Conservation (phyloP, 1,140 invertebrate genomes). For the Drosophila virilis region DNA sequence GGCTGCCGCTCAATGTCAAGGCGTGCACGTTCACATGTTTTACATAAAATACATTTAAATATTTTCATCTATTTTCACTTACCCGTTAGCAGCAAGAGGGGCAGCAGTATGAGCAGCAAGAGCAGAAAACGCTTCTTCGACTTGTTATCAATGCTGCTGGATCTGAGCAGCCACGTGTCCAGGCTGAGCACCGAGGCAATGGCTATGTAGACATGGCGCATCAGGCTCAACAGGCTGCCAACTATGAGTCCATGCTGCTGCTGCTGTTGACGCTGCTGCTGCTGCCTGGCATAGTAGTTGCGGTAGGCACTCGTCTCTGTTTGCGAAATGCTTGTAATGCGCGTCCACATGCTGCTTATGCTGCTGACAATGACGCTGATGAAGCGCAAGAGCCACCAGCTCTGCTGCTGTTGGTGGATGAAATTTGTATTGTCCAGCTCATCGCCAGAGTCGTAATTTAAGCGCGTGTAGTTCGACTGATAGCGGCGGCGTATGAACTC, state of each 20-base stretch:
- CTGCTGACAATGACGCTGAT: conserved; percentile 61
- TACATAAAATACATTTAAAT: conserved; percentile 27
- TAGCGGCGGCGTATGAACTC: conserved; percentile 77
- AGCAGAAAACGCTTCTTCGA: conserved; percentile 80
- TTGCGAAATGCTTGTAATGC: conserved; percentile 45
- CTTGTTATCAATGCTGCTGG: conserved; percentile 64
- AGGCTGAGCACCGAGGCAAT: conserved; percentile 84
- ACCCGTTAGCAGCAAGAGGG: conserved; percentile 85
- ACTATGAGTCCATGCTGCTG: conserved; percentile 53
- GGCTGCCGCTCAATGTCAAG: conserved; percentile 38
- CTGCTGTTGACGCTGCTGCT: conserved; percentile 30
- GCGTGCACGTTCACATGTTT: conserved; percentile 46
- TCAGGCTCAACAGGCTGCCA: conserved; percentile 51
- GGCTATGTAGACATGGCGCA: conserved; percentile 68
- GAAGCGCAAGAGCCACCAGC: conserved; percentile 68
- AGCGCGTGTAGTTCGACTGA: conserved; percentile 50
- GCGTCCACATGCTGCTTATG: conserved; percentile 58
- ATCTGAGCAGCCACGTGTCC: conserved; percentile 85
- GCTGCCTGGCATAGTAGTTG: conserved; percentile 53
- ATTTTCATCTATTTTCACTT: conserved; percentile 63
- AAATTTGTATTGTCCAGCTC: conserved; percentile 66
- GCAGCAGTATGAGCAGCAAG: conserved; percentile 84
- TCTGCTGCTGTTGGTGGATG: conserved; percentile 37
- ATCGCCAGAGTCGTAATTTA: conserved; percentile 78
- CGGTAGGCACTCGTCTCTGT: conserved; percentile 56